Conservation (phyloP, 2,113 vertebrate genomes). For the Camelus bactrianus region DNA sequence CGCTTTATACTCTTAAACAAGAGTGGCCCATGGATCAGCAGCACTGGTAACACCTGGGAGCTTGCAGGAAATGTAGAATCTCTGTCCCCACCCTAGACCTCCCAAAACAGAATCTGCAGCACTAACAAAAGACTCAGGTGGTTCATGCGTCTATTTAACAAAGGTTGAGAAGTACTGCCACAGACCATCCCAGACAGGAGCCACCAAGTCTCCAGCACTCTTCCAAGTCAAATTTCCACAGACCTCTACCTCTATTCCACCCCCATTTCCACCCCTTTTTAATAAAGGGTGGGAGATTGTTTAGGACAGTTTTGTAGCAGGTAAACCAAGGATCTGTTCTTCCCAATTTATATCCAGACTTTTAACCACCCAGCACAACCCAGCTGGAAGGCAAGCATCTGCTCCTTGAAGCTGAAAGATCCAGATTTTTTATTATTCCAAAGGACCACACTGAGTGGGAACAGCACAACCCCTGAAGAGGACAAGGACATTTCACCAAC, state of each 20-base stretch:
- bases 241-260: neutral
- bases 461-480: conserved; percentile 38
- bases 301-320: neutral
- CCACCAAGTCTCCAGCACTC: accelerated
- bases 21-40: too few relatives aligned
- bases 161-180: neutral
- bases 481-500: conserved; percentile 24
- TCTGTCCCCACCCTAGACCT: neutral
- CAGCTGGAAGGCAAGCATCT: neutral
- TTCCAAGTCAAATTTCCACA: neutral
- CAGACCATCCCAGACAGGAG: neutral
- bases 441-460: neutral
- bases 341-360: neutral
- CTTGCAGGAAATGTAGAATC: neutral
- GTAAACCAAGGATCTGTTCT: neutral
- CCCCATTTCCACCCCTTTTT: neutral
- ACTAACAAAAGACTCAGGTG: neutral
- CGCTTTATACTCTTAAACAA: neutral
- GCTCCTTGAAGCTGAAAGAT: neutral
- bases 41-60: neutral
- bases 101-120: neutral
- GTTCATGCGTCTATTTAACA: neutral
- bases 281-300: neutral
- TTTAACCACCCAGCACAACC: neutral
- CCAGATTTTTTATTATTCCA: neutral